Conservation (phyloP, 2,888 invertebrate species). For the Meiosimyza platycephala region DNA sequence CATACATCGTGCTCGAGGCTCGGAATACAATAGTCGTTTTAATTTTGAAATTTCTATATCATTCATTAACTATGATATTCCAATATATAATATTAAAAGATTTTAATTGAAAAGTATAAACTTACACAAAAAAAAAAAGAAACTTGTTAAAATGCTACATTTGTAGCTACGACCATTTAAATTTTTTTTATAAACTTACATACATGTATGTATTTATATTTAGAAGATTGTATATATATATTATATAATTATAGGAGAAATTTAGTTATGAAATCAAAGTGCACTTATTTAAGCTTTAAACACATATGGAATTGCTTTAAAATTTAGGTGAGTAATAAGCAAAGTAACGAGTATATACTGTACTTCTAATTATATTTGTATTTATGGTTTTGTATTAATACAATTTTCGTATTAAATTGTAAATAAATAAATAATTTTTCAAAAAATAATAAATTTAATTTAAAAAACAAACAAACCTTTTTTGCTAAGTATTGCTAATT, state of each 20-base stretch:
- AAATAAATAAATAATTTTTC: background rate
- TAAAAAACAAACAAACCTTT: background rate
- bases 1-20: too few species aligned
- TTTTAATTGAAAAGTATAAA: too few species aligned
- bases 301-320: slow-evolving; percentile 20
- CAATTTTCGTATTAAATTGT: slow-evolving; percentile 19
- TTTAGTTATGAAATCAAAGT: background rate
- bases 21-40: too few species aligned
- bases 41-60: too few species aligned
- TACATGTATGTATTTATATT: background rate
- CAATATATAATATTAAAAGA: too few species aligned
- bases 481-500: too few species aligned
- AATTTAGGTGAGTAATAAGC: slow-evolving; percentile 11
- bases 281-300: slow-evolving; percentile 25
- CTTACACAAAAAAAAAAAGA: too few species aligned
- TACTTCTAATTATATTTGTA: background rate
- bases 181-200: background rate
- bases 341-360: background rate
- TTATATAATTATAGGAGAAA: background rate
- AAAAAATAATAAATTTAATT: slow-evolving; percentile 13
- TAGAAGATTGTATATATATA: slow-evolving; percentile 6
- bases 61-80: too few species aligned
- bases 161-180: slow-evolving; percentile 18
- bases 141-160: slow-evolving; percentile 1
- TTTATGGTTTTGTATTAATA: slow-evolving; percentile 22